phyloP scores from a whole-genome alignment of 2,888 invertebrate species.

The Drosophila neutralis region DNA sequence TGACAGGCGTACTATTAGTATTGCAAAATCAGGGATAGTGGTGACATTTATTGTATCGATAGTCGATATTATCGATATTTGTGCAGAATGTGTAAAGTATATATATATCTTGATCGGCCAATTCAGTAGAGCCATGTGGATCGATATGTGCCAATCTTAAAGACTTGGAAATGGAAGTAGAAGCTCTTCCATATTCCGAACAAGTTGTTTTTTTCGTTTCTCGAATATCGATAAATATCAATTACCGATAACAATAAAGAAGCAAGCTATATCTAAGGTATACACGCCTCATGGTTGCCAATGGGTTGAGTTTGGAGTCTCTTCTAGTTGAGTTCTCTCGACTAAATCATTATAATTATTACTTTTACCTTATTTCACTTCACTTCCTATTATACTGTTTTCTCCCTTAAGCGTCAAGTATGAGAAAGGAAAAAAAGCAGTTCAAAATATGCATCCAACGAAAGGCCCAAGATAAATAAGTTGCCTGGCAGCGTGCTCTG shows the following conservation, averaged over 20 bases:
- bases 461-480: constrained; percentile 19
- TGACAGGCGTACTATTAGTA: background rate
- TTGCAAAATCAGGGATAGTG: background rate
- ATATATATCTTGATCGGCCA: too few relatives aligned
- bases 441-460: constrained; percentile 6
- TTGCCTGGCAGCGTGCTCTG: constrained; percentile 6
- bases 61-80: background rate
- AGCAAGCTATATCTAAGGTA: background rate
- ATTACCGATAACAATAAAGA: background rate
- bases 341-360: background rate
- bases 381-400: background rate
- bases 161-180: background rate
- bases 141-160: background rate
- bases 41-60: background rate
- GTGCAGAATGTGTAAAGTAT: background rate
- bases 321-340: background rate
- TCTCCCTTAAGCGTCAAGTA: background rate
- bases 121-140: too few relatives aligned
- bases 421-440: background rate
- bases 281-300: background rate
- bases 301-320: background rate
- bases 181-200: background rate
- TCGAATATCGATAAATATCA: background rate
- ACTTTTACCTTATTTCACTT: background rate
- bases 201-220: background rate